phyloP scores from a whole-genome alignment of 2,888 invertebrate species.

The Morinoia aosen region DNA sequence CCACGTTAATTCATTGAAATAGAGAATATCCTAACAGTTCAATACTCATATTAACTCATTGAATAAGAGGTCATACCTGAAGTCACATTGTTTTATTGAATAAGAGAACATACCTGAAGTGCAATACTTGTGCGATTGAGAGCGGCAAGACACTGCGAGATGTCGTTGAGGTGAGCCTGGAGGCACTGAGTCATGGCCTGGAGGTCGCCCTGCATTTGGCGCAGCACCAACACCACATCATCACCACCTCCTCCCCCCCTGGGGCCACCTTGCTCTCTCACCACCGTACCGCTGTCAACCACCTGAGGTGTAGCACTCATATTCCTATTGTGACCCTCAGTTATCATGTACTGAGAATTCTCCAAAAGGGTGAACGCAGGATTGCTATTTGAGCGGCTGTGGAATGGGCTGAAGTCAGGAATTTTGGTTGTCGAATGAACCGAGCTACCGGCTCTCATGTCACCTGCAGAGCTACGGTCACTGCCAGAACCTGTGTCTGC shows the following conservation, averaged over 20 bases:
- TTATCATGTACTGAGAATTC: neutral
- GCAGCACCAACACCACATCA: constrained; percentile 59
- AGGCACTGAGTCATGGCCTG: constrained; percentile 59
- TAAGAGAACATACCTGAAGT: constrained; percentile 1
- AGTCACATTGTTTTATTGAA: no score
- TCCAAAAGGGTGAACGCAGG: no score
- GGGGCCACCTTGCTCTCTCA: neutral
- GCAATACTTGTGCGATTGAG: constrained; percentile 32
- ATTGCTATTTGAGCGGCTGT: neutral
- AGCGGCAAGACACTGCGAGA: constrained; percentile 41
- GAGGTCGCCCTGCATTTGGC: constrained; percentile 61
- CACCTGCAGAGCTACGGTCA: constrained; percentile 12
- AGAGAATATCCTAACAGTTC: no score
- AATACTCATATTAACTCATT: no score
- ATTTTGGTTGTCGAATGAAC: neutral
- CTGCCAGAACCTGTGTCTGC: neutral
- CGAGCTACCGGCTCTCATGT: neutral
- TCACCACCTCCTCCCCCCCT: constrained; percentile 53
- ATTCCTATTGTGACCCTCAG: neutral
- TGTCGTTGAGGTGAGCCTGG: constrained; percentile 46
- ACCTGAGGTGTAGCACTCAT: neutral
- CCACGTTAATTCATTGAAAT: no score
- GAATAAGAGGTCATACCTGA: no score
- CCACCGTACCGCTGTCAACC: neutral
- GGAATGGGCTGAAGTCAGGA: neutral